Base-by-base conservation (phyloP, 2,888 invertebrate species). In the Parapristionchus giblindavisi region DNA sequence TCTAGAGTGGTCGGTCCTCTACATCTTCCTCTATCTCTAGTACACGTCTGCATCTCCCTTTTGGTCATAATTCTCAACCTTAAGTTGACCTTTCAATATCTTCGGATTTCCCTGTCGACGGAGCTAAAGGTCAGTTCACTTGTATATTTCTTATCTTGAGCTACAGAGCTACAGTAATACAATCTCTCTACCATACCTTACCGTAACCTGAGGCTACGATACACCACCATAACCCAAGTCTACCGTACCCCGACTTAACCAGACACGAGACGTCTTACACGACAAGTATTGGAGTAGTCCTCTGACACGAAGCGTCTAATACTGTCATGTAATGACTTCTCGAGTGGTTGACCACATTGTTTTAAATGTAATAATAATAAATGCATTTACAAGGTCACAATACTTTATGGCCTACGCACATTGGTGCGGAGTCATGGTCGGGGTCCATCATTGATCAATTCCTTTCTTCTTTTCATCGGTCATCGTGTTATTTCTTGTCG, bases 281-380 rank as follows among this genome's bases (percentile, higher is more conserved):
- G 68, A 36, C 68, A 68, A 34, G 68, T 68, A 68, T 68, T 68
- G 68, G 68, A 68, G 68, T 52, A 52, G 52, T 32, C 52, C 51
- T 34, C 32, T 4, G 2, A 43, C 43, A 52, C 51, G 34, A 52
- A 34, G 48, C 68, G 17, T 68, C 68, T 68, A 68, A 68, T 68
- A 68, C 68, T 68, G 68, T 68, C 68, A 68, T 68, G 68, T 68
- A 68, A 68, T 68, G 68, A 68, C 68, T 68, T 68, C 68, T 52
- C 68, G 68, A 14, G 52, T n/a, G n/a, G n/a, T n/a, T n/a, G n/a
- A n/a, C n/a, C n/a, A n/a, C n/a, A n/a, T n/a, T n/a, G n/a, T n/a
- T n/a, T n/a, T n/a, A n/a, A n/a, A n/a, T n/a, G n/a, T n/a, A n/a
- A n/a, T n/a, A n/a, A n/a, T n/a, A n/a, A n/a, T n/a, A n/a, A n/a